Conservation (phyloP, 1,140 invertebrate species). For the Conus ventricosus region DNA sequence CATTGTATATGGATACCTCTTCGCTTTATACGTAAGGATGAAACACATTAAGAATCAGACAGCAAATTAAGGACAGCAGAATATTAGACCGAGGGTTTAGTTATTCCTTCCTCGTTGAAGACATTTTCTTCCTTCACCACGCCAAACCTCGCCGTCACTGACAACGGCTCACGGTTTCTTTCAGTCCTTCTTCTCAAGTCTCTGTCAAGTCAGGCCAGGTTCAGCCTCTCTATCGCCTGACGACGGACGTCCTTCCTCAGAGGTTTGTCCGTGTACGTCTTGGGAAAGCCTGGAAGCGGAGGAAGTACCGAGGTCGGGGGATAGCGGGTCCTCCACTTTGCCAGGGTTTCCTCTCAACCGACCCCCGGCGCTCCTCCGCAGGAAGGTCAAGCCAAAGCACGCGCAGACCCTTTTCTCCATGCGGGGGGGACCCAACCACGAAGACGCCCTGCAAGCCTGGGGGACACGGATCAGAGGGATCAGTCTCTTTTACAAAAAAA, state of each 20-base stretch:
- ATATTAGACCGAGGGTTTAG: no score
- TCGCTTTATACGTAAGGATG: no score
- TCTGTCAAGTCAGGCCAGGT: background rate
- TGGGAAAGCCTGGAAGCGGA: conserved; percentile 4
- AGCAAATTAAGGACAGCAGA: no score
- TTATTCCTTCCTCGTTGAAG: no score
- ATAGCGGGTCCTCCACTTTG: background rate
- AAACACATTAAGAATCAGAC: no score
- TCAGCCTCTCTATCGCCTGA: background rate
- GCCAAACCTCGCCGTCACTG: no score
- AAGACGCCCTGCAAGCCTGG: background rate
- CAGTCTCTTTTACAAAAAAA: no score
- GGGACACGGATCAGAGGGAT: background rate
- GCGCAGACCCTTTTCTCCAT: conserved; percentile 13
- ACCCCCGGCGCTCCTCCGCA: background rate
- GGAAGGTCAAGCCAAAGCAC: background rate
- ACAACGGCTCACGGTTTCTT: no score
- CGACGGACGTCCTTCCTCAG: background rate
- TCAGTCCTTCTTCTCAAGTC: no score
- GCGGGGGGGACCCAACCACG: conserved; percentile 13
- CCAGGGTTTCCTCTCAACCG: background rate
- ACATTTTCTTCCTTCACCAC: no score
- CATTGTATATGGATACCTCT: no score
- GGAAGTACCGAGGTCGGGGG: conserved; percentile 14
- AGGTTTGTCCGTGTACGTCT: conserved; percentile 14